Conservation (phyloP, 35 echinoderm and acorn worm genomes). For the Apostichopus parvimensis region DNA sequence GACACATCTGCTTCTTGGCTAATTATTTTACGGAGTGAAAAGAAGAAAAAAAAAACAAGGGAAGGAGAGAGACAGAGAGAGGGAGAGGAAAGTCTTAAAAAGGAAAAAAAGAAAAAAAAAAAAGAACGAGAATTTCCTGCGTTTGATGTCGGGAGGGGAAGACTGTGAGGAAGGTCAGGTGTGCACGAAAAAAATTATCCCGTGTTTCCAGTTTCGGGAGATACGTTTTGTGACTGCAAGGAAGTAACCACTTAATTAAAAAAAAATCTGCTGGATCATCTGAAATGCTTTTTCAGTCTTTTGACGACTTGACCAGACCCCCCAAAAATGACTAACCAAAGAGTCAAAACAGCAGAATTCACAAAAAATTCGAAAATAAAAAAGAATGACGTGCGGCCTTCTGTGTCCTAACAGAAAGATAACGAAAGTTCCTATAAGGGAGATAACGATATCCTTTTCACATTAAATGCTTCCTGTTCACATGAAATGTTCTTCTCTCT, state of each 20-base stretch:
- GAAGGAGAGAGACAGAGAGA: background rate
- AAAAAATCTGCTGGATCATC: background rate
- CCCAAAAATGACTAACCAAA: too few species aligned
- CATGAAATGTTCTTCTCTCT: background rate
- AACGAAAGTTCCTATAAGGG: slow-evolving; percentile 2
- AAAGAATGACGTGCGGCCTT: background rate
- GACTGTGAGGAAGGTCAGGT: background rate
- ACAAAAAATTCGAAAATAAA: too few species aligned
- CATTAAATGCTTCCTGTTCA: slow-evolving; percentile 33
- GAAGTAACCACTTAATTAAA: slow-evolving; percentile 1
- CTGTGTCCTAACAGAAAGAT: slow-evolving; percentile 21
- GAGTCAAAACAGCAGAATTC: too few species aligned
- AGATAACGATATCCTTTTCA: slow-evolving; percentile 40
- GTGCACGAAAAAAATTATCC: background rate
- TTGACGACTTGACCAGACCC: background rate
- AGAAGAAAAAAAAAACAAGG: background rate
- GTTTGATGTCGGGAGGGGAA: background rate
- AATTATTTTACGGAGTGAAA: slow-evolving; percentile 46
- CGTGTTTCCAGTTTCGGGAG: background rate
- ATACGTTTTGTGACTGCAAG: background rate
- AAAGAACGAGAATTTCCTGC: background rate
- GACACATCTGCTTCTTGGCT: slow-evolving; percentile 41
- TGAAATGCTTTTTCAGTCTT: background rate
- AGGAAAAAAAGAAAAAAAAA: background rate
- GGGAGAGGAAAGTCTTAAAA: background rate